Evolutionary conservation across 2,888 invertebrate genomes (phyloP).

Genomic region (Hirtodrosophila cameraria): DNA sequence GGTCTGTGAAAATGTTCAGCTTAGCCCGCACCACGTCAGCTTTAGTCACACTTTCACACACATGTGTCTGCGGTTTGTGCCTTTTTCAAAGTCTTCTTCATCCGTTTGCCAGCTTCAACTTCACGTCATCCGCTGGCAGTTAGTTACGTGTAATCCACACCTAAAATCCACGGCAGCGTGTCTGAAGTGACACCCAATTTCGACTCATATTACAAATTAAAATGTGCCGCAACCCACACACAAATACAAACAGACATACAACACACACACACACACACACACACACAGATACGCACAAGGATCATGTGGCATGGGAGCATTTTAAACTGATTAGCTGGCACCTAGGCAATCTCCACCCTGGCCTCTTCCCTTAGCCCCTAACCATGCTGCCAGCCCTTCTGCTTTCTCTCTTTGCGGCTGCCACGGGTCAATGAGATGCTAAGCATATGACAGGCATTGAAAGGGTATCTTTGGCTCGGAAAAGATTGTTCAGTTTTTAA

Average conservation of each 20-base stretch:
- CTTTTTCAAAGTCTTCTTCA: slow-evolving; percentile 7
- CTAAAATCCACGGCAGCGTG: slow-evolving; percentile 66
- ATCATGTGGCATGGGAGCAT: slow-evolving; percentile 42
- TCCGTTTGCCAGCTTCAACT: slow-evolving; percentile 22
- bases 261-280: background rate
- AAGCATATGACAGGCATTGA: slow-evolving; percentile 68
- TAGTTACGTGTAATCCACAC: slow-evolving; percentile 71
- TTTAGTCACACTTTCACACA: slow-evolving; percentile 62
- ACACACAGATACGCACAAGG: slow-evolving; percentile 1
- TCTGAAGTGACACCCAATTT: slow-evolving; percentile 78
- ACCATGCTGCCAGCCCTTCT: too few species aligned
- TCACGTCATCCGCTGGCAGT: slow-evolving; percentile 18
- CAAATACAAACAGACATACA: slow-evolving; percentile 4
- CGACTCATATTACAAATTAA: slow-evolving; percentile 81
- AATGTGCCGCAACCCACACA: slow-evolving; percentile 68
- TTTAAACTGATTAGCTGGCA: slow-evolving; percentile 71
- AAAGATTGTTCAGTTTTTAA: slow-evolving; percentile 70
- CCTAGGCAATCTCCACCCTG: slow-evolving; percentile 13
- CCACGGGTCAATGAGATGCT: slow-evolving; percentile 78
- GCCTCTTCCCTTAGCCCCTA: background rate
- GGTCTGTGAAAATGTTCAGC: background rate
- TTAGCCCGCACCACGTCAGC: slow-evolving; percentile 9
- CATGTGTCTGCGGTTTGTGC: slow-evolving; percentile 42
- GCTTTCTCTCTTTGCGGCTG: slow-evolving; percentile 28
- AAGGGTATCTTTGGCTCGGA: slow-evolving; percentile 64